Evolutionary conservation across 2,797 vertebrate genomes (phyloP).

Genomic region (Heliangelus exortis): DNA sequence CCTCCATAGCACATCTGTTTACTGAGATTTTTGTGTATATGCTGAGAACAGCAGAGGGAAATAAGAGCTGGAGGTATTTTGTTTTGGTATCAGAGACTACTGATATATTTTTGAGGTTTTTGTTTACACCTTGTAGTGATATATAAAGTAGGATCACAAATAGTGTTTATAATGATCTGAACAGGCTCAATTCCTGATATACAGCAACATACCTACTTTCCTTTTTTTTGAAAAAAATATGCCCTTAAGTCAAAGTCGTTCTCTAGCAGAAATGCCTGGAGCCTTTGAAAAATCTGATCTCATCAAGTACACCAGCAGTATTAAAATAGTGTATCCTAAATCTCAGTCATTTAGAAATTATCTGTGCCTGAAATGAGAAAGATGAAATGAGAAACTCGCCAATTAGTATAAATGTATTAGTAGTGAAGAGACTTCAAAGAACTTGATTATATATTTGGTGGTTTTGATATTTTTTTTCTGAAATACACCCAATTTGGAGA

Average conservation of each 20-base stretch:
- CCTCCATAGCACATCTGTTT: not conserved
- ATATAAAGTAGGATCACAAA: not conserved
- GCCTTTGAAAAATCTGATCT: constrained; percentile 29
- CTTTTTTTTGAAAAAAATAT: not conserved
- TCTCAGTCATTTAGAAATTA: constrained; percentile 25
- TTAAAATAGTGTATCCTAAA: constrained; percentile 24
- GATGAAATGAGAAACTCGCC: constrained; percentile 17
- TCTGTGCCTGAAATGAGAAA: not conserved
- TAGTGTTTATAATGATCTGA: not conserved
- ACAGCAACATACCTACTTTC: not conserved
- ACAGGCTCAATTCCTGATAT: not conserved
- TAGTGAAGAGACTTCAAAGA: constrained; percentile 45
- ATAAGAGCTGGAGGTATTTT: not conserved
- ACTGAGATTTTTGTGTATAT: not conserved
- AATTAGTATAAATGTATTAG: constrained; percentile 36
- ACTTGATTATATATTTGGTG: not conserved
- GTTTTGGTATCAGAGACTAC: not conserved
- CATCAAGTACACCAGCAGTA: not conserved
- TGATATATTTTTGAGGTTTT: not conserved
- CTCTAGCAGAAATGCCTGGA: not conserved
- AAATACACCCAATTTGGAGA: not conserved
- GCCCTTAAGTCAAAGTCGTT: not conserved
- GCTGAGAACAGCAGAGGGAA: not conserved
- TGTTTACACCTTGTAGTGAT: not conserved
- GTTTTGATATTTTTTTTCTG: not conserved